These are phyloP conservation scores for Hedychridium roseum DNA, from an alignment of 2,888 invertebrate species.

Conservation along the genomic window DNA sequence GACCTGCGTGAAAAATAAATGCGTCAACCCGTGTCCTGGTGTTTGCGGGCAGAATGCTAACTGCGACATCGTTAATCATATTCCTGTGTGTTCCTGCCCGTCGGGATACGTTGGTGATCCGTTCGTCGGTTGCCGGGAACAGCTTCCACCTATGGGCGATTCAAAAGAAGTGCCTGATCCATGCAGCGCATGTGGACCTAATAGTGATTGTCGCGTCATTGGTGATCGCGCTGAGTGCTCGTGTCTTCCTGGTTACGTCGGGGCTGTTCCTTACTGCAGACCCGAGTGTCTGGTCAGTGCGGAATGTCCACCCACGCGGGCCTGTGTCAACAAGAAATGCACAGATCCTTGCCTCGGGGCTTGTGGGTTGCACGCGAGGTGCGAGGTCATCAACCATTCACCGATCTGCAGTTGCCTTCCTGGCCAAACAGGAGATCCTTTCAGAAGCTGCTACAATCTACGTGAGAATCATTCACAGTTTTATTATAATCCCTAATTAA, in stretches of 20 bases:
- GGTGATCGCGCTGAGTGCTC: slow-evolving; percentile 64
- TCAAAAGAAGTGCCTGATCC: too few relatives aligned
- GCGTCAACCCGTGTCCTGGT: slow-evolving; percentile 85
- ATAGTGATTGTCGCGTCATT: slow-evolving; percentile 61
- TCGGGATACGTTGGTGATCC: slow-evolving; percentile 63
- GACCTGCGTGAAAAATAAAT: slow-evolving; percentile 82
- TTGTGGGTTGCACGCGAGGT: slow-evolving; percentile 66
- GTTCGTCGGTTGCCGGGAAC: slow-evolving; percentile 58
- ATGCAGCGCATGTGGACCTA: slow-evolving; percentile 63
- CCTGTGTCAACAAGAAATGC: slow-evolving; percentile 78
- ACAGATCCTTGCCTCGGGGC: slow-evolving; percentile 69
- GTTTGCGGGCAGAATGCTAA: slow-evolving; percentile 80
- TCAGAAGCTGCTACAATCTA: slow-evolving; percentile 74
- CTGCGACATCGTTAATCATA: slow-evolving; percentile 81
- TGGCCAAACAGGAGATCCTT: slow-evolving; percentile 76
- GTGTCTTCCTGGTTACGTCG: slow-evolving; percentile 63
- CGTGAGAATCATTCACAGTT: slow-evolving; percentile 27
- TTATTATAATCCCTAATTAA: slow-evolving; percentile 11
- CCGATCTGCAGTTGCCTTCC: slow-evolving; percentile 65
- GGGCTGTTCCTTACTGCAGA: slow-evolving; percentile 63
- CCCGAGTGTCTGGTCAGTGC: slow-evolving; percentile 64
- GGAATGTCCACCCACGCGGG: slow-evolving; percentile 66
- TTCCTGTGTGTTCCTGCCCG: slow-evolving; percentile 69
- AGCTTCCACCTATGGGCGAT: slow-evolving; percentile 39
- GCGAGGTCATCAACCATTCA: slow-evolving; percentile 67